Base-by-base conservation (phyloP, 2,888 invertebrate species). In the Heliconius sara region DNA sequence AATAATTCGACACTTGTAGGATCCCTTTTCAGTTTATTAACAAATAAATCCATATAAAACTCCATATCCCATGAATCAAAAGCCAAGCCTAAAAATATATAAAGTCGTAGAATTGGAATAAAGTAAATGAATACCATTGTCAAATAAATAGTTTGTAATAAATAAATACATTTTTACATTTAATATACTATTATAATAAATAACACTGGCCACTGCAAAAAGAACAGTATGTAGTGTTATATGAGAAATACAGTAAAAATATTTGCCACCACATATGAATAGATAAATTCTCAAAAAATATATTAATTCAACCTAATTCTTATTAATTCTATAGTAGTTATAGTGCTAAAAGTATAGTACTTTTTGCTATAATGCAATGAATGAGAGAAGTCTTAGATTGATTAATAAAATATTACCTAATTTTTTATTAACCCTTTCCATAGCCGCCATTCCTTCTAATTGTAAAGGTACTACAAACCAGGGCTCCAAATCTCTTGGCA, bases 1-100 rank as follows among this genome's bases (percentile, higher is more conserved):
- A 99, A 99, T 87, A 99, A 97, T 91, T 99, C 99, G 0, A 99
- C 99, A 89, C 98, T 99, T 0, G 99, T 99, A 30, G 99, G 99
- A 93, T 99, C 98, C 78, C 99, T 96, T 86, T 97, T 97, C 34
- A 99, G 92, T 85, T 97, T 97, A 82, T 97, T 96, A 81, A 96
- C 96, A 93, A 99, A 99, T 80, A 99, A 92, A 87, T 98, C 96
- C 81, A 97, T 97, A 89, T 99, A 99, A 89, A 97, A 99, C 80
- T 98, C 97, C 87, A 99, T 95, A 90, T 99, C 99, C 97, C 98
- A 98, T 78, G 97, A 96, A 91, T 99, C 99, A 91, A 99, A 99
- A 3, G 99, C 98, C 83, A 99, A 94, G 78, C 99, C 98, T 87
- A 76, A 76, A 19, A 71, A 22, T 19, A 27, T 75, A 47, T 12